phyloP scores from a whole-genome alignment of 2,113 vertebrate species.

The Cyprinodon variegatus region DNA sequence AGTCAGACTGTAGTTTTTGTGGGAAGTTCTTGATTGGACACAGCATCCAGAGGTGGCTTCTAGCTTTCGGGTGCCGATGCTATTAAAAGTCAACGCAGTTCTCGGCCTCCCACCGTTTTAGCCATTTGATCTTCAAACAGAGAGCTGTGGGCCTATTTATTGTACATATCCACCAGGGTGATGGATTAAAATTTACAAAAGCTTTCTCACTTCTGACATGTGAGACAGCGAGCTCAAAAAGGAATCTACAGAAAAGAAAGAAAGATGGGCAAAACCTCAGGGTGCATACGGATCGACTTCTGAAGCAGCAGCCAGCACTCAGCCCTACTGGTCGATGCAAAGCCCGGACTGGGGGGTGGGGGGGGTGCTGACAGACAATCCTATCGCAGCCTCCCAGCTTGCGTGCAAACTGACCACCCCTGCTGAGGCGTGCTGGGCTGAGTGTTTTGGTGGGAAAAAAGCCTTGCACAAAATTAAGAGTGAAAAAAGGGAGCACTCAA shows the following conservation, averaged over 20 bases:
- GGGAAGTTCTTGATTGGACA: constrained; percentile 38
- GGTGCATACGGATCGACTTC: constrained; percentile 19
- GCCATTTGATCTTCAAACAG: constrained; percentile 60
- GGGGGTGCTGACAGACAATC: constrained; percentile 48
- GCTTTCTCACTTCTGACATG: constrained; percentile 33
- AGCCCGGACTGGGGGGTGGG: constrained; percentile 21
- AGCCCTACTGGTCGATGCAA: constrained; percentile 37
- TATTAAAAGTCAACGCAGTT: constrained; percentile 41
- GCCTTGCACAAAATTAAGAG: constrained; percentile 34
- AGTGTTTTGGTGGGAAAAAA: constrained; percentile 39
- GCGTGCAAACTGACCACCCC: constrained; percentile 58
- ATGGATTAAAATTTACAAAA: constrained; percentile 50
- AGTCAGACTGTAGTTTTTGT: constrained; percentile 13
- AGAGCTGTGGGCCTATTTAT: constrained; percentile 43
- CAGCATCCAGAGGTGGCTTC: constrained; percentile 34
- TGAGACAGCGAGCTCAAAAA: constrained; percentile 33
- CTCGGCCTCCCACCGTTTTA: constrained; percentile 12
- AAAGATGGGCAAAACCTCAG: constrained; percentile 24
- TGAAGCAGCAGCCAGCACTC: constrained; percentile 34
- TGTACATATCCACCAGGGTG: constrained; percentile 31
- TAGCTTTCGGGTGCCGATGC: constrained; percentile 17
- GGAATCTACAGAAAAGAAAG: constrained; percentile 19
- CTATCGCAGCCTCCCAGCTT: constrained; percentile 62
- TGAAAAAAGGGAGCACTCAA: constrained; percentile 17
- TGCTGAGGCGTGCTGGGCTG: constrained; percentile 56